These are phyloP conservation scores for Mimas tiliae DNA, from an alignment of 2,888 invertebrate genomes.

Conservation along the genomic window DNA sequence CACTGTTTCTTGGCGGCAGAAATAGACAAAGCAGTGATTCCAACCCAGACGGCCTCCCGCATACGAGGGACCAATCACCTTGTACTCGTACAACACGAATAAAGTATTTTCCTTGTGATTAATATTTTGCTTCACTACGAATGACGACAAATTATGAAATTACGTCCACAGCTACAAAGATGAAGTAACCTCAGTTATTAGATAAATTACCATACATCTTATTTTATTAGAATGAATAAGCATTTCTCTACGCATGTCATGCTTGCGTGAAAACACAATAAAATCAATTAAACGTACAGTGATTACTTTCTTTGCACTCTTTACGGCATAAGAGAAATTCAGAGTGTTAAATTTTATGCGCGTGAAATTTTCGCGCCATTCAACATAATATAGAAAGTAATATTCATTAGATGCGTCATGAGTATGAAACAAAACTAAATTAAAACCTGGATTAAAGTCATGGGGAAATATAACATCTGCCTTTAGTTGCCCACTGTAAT, in stretches of 20 bases:
- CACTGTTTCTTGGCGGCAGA: too few relatives aligned
- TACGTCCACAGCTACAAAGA: background rate
- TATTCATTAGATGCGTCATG: background rate
- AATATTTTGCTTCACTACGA: too few relatives aligned
- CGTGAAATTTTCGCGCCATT: constrained; percentile 10
- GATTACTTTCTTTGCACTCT: constrained; percentile 16
- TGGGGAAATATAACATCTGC: background rate
- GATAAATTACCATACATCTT: background rate
- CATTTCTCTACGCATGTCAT: constrained; percentile 16
- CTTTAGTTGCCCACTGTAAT: constrained; percentile 6
- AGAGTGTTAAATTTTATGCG: background rate
- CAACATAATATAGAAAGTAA: constrained; percentile 10
- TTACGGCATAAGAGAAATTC: constrained; percentile 8
- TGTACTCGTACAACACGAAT: too few relatives aligned
- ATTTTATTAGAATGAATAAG: constrained; percentile 16
- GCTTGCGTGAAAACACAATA: constrained; percentile 13
- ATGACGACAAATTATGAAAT: too few relatives aligned
- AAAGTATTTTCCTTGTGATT: too few relatives aligned
- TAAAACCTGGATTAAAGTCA: constrained; percentile 4
- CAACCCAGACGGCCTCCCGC: too few relatives aligned
- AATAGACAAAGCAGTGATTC: too few relatives aligned
- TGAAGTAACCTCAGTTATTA: constrained; percentile 7
- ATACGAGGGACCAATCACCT: too few relatives aligned
- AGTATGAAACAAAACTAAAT: background rate
- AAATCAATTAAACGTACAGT: constrained; percentile 17